These are phyloP conservation scores for Rotaria socialis DNA, from an alignment of 2,888 invertebrate species.

Conservation along the genomic window DNA sequence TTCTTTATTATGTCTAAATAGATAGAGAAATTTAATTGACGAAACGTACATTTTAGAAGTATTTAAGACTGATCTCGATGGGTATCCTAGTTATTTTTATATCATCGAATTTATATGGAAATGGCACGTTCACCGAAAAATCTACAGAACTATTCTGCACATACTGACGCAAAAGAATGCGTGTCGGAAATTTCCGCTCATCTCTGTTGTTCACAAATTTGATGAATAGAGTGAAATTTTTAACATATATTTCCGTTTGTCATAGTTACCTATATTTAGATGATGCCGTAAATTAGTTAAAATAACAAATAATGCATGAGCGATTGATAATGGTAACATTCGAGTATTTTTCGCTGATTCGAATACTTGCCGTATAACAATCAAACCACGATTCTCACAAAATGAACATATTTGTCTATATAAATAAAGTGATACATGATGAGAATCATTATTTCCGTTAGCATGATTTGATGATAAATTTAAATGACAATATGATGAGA, in stretches of 20 bases:
- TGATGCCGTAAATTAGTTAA: slow-evolving; percentile 22
- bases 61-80: no score
- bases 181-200: no score
- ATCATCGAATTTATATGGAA: no score
- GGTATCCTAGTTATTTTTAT: no score
- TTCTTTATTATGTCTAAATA: slow-evolving; percentile 70
- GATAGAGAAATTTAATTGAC: no score
- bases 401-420: slow-evolving; percentile 35
- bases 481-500: slow-evolving; percentile 3
- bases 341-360: slow-evolving; percentile 2
- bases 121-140: no score
- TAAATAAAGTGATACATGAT: slow-evolving; percentile 23
- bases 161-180: no score
- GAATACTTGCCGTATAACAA: background rate
- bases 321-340: slow-evolving; percentile 19
- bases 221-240: no score
- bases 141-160: no score
- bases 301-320: slow-evolving; percentile 10
- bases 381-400: slow-evolving; percentile 20
- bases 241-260: no score
- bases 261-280: background rate
- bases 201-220: no score
- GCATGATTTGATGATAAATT: background rate
- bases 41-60: no score
- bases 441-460: background rate